Percentiles rank a stretch among this genome's conserved stretches.
These are phyloP conservation scores for Orientallactaga sibirica DNA, from an alignment of 2,797 vertebrate genomes.

Conservation along the genomic window DNA sequence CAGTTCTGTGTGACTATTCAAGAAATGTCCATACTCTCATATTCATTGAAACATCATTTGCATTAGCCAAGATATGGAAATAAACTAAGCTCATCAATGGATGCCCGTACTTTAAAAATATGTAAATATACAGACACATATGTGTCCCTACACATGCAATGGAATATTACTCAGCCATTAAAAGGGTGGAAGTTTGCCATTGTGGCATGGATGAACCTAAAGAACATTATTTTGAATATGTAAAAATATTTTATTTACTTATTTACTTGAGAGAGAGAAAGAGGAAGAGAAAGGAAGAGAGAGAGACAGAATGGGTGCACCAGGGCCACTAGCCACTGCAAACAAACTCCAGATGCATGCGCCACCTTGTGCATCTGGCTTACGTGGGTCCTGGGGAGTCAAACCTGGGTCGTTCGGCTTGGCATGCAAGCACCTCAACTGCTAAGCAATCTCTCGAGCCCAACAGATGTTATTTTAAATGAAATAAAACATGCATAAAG, in stretches of 20 bases:
- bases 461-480: not conserved
- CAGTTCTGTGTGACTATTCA: not conserved
- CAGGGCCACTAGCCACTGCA: no score
- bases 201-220: not conserved
- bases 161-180: not conserved
- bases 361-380: no score
- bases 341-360: no score
- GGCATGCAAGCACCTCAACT: no score
- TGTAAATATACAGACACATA: not conserved
- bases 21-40: not conserved
- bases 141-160: not conserved
- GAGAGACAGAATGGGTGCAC: no score
- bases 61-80: not conserved
- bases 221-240: not conserved
- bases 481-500: not conserved
- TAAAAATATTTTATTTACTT: no score
- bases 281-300: no score
- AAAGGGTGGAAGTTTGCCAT: not conserved
- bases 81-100: not conserved
- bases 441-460: no score
- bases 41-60: no score
- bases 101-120: not conserved
- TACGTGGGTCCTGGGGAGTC: no score
- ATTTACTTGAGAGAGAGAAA: no score
- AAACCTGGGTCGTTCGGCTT: no score